phyloP scores from a whole-genome alignment of 1,140 invertebrate genomes.

The Brachionus rotundiformis region DNA sequence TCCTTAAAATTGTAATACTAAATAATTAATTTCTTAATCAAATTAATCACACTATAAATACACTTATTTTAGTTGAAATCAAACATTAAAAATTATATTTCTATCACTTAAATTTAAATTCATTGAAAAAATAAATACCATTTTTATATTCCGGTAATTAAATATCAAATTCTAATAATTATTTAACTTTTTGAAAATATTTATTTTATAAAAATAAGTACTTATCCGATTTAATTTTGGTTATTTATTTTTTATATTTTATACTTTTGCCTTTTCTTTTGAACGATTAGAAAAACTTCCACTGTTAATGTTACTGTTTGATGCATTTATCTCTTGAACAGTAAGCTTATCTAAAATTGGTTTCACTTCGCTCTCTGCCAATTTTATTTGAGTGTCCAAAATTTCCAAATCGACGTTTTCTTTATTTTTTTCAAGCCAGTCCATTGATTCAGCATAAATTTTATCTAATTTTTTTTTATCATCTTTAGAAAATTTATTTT shows the following conservation, averaged over 20 bases:
- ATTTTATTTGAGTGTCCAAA: conserved; percentile 27
- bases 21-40: no score
- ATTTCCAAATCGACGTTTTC: conserved; percentile 2
- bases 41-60: no score
- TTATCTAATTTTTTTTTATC: conserved; percentile 51
- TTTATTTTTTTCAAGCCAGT: conserved; percentile 45
- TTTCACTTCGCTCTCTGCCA: background rate
- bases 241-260: background rate
- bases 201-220: no score
- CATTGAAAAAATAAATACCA: no score
- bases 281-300: conserved; percentile 20
- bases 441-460: conserved; percentile 21
- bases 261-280: background rate
- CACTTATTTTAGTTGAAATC: no score
- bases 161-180: no score
- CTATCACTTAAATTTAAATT: no score
- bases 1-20: no score
- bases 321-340: background rate
- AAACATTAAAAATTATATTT: no score
- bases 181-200: no score
- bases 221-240: no score
- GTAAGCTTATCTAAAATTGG: conserved; percentile 9
- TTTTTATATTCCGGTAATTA: no score
- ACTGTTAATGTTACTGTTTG: background rate
- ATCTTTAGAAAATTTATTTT: conserved; percentile 50